Conservation (phyloP, 2,888 invertebrate species). For the Leptinotarsa peninsularis region DNA sequence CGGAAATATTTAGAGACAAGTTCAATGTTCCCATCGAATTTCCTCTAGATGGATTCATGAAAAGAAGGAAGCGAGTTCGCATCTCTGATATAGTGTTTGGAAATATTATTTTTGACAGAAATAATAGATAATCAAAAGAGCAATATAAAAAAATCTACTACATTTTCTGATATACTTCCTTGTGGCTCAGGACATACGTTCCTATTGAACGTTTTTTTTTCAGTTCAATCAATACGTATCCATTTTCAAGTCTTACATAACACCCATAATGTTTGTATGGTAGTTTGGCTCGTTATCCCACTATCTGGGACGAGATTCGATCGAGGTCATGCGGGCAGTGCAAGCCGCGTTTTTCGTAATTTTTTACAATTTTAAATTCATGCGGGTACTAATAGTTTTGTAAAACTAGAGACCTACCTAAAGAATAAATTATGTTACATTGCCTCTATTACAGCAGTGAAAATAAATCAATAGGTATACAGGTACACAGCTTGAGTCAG, state of each 20-base stretch:
- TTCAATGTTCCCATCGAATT: too few relatives aligned
- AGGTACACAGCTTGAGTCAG: background rate
- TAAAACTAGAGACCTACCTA: conserved; percentile 6
- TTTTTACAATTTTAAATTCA: conserved; percentile 45
- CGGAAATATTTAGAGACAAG: too few relatives aligned
- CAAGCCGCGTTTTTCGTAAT: conserved; percentile 38
- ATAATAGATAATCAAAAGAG: too few relatives aligned
- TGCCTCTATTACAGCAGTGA: background rate
- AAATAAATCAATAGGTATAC: conserved; percentile 1
- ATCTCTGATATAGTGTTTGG: too few relatives aligned
- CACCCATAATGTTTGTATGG: conserved; percentile 48
- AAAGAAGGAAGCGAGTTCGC: too few relatives aligned
- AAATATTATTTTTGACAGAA: too few relatives aligned
- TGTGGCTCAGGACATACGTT: too few relatives aligned
- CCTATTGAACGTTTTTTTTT: background rate
- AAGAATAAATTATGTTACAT: conserved; percentile 2
- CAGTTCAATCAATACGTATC: too few relatives aligned
- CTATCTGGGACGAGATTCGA: conserved; percentile 49
- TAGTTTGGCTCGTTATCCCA: conserved; percentile 44
- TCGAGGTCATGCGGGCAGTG: conserved; percentile 56
- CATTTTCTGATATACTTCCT: too few relatives aligned
- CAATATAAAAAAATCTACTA: too few relatives aligned
- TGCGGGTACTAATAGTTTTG: conserved; percentile 31
- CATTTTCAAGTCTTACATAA: background rate
- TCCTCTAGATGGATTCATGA: too few relatives aligned